Base-by-base conservation (phyloP, 2,797 vertebrate genomes). In the Ptychadena robeensis region DNA sequence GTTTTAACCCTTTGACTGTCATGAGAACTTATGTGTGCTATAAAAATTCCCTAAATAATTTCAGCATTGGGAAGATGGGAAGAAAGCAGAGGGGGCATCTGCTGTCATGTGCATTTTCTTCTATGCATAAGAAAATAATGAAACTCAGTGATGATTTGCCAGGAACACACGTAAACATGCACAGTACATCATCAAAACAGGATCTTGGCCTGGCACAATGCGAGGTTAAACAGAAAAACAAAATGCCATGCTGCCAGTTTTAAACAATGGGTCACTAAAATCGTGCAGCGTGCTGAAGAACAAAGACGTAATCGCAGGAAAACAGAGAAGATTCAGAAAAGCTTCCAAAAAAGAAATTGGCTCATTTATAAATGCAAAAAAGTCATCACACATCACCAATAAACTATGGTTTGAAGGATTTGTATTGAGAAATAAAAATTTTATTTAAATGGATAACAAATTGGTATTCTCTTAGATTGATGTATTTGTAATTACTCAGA, bases 61-160 rank as follows among this genome's bases (percentile, higher is more conserved):
- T 1, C 44, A 22, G 44, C 44, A 22, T 22, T 4, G 4, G 6
- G n/a, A n/a, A n/a, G 63, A 74, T 27, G 74, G 72, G 32, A 70
- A 70, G 27, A 82, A 82, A 76, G 31, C 64, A 27, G 27, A 22
- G 34, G 59, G 31, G 59, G 31, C 37, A 64, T 31, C 40, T 35
- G 1, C 53, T 82, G 73, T 57, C 66, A 59, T 82, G 66, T 12
- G 44, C 66, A 64, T 64, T 77, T 71, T 70, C 73, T 77, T 82
- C 44, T 71, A 53, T 63, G 66, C 66, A 77, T 77, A 68, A 32
- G 64, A 70, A 71, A 71, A 37, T 61, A 70, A 71, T 71, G 64
- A 70, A 77, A 35, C n/a, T 63, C n/a, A 40, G 63, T 57, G 59
- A 53, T 34, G 61, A 70, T 70, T 75, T 75, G 72, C 65, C 63